These are phyloP conservation scores for Spea multiplicata DNA, from an alignment of 2,113 vertebrate species.

Conservation along the genomic window DNA sequence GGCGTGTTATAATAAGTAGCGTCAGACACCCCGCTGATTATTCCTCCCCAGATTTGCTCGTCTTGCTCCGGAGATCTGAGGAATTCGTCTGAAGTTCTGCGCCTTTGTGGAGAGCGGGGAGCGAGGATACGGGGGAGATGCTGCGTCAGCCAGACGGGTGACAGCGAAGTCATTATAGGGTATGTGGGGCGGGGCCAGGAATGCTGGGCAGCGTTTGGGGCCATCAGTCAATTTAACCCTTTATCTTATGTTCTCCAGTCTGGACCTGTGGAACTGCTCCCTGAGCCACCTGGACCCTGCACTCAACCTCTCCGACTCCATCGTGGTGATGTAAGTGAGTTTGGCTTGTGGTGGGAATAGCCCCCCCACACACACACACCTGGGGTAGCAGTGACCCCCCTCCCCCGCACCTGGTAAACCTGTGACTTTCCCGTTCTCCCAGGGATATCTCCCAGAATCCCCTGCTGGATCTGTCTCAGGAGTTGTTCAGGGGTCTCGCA, in stretches of 20 bases:
- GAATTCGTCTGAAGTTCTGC: background rate
- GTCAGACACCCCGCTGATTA: background rate
- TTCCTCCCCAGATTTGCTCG: conserved; percentile 2
- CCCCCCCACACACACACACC: too few relatives aligned
- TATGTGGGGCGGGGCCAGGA: background rate
- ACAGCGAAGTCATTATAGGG: background rate
- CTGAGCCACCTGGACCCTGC: conserved; percentile 4
- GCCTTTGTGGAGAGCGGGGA: background rate
- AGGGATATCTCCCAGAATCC: conserved; percentile 35
- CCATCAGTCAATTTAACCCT: background rate
- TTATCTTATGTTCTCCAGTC: background rate
- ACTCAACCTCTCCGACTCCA: background rate
- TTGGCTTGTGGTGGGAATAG: background rate
- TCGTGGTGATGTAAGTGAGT: conserved; percentile 16
- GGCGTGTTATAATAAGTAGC: too few relatives aligned
- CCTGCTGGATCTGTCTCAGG: background rate
- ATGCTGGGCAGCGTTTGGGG: background rate
- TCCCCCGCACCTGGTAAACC: too few relatives aligned
- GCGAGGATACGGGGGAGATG: background rate
- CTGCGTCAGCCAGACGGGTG: background rate
- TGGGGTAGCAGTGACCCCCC: background rate
- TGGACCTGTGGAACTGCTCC: conserved; percentile 31
- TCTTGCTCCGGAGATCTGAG: background rate
- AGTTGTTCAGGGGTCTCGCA: background rate
- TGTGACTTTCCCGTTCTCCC: background rate